These are phyloP conservation scores for Spondyliosoma cantharus DNA, from an alignment of 2,797 vertebrate genomes.

Conservation along the genomic window DNA sequence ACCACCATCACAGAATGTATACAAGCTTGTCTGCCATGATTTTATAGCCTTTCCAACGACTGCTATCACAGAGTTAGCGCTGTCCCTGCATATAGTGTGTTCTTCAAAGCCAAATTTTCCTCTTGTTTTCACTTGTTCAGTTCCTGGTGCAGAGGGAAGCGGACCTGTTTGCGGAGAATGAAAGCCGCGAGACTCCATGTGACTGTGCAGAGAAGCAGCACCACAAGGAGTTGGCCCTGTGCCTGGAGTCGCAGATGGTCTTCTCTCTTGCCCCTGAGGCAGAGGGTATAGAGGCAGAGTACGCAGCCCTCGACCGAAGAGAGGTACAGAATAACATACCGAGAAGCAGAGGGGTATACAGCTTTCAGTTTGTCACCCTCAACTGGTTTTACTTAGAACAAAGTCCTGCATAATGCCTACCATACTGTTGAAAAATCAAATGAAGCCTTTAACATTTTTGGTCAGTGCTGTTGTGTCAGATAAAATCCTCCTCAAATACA, in stretches of 20 bases:
- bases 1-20: background rate
- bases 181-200: constrained; percentile 97
- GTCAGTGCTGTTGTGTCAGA: constrained; percentile 1
- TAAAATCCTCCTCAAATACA: background rate
- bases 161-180: constrained; percentile 97
- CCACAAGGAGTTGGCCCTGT: constrained; percentile 97
- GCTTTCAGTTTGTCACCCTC: constrained; percentile 27
- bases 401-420: background rate
- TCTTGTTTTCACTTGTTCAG: constrained; percentile 67
- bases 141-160: constrained; percentile 93
- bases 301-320: constrained; percentile 96
- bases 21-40: background rate
- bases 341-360: constrained; percentile 27
- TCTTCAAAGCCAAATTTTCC: constrained; percentile 23
- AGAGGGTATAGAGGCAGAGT: constrained; percentile 96
- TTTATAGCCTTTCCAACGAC: background rate
- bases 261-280: constrained; percentile 96
- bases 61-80: background rate
- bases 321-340: constrained; percentile 86
- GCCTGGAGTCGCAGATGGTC: constrained; percentile 99
- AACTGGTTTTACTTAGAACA: constrained; percentile 39
- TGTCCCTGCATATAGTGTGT: background rate
- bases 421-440: background rate
- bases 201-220: constrained; percentile 98
- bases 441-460: background rate